Conservation (phyloP, 2,797 vertebrate species). For the Ptychadena robeensis region DNA sequence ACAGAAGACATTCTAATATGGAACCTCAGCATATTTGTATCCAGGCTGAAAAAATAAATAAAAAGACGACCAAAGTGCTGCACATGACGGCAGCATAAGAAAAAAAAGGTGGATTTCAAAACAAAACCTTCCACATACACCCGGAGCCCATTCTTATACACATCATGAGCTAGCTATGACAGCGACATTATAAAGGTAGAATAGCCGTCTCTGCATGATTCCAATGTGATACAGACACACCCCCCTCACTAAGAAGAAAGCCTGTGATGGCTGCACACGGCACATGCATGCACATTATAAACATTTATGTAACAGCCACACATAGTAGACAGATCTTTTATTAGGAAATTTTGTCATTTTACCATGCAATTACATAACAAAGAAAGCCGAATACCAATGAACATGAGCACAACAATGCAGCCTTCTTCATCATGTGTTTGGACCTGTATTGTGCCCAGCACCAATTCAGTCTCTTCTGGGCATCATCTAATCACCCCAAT, state of each 20-base stretch:
- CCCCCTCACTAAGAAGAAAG: conserved; percentile 1
- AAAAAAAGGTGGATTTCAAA: neutral
- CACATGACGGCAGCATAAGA: neutral
- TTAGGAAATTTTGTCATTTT: too few relatives aligned
- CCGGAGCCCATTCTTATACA: neutral
- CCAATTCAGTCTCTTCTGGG: too few relatives aligned
- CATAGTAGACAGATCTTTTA: too few relatives aligned
- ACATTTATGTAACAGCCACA: neutral
- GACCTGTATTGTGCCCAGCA: too few relatives aligned
- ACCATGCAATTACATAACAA: too few relatives aligned
- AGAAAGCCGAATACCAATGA: neutral
- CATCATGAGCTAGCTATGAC: neutral
- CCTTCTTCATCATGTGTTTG: neutral
- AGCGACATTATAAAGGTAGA: neutral
- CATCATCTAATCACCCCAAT: too few relatives aligned
- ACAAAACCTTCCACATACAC: neutral
- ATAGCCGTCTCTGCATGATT: neutral
- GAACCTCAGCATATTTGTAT: neutral
- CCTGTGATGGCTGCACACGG: neutral
- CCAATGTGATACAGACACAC: conserved; percentile 26
- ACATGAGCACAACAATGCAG: neutral
- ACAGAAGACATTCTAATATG: neutral
- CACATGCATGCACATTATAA: neutral
- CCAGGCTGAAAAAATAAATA: neutral
- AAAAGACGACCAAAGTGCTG: too few relatives aligned